Conservation (phyloP, 2,888 invertebrate genomes). For the Xestoiulus laeticollis region DNA sequence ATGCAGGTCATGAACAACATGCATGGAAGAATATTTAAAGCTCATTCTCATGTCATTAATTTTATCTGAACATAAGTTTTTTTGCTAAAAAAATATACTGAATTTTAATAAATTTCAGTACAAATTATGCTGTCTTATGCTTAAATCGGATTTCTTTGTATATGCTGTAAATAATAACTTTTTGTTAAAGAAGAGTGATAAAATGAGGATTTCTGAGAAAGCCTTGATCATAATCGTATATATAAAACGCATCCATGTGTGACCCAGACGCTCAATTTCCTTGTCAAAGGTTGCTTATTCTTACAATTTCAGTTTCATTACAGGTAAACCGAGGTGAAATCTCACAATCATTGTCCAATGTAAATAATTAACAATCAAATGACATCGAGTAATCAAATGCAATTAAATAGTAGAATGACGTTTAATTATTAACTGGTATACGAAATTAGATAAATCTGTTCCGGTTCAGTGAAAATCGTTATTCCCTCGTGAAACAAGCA, state of each 20-base stretch:
- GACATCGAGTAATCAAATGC: neutral
- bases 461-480: neutral
- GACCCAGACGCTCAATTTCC: neutral
- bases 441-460: conserved; percentile 8
- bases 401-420: neutral
- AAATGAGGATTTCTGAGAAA: neutral
- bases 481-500: neutral
- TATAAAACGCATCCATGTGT: neutral
- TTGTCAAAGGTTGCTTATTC: neutral
- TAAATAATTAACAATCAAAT: neutral
- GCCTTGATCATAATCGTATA: neutral
- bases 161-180: neutral
- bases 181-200: neutral
- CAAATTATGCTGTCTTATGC: neutral
- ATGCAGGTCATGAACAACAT: no score
- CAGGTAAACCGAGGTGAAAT: neutral
- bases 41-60: no score
- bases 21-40: no score
- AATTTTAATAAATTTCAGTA: no score
- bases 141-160: neutral
- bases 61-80: no score
- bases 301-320: neutral
- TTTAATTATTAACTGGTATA: neutral
- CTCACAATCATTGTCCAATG: neutral
- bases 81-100: no score